Evolutionary conservation across 2,113 vertebrate genomes (phyloP).

Genomic region (Callaeas wilsoni): DNA sequence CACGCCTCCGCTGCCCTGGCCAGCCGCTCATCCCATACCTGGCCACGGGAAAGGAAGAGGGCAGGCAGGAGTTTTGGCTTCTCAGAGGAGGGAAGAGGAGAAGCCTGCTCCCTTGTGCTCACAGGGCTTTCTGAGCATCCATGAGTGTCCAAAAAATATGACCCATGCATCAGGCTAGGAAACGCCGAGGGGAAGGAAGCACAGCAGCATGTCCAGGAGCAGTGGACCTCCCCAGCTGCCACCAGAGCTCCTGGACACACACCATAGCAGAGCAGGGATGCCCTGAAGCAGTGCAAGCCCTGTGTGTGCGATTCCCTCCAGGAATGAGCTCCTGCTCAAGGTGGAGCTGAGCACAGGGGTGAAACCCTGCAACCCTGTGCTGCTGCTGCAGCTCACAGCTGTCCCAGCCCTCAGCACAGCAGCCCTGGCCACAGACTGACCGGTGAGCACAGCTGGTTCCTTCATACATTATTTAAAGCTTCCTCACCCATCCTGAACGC

Average conservation of each 20-base stretch:
- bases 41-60: neutral
- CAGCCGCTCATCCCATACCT: slow-evolving; percentile 86
- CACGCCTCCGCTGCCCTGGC: slow-evolving; percentile 83
- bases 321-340: neutral
- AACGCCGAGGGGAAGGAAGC: neutral
- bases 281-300: neutral
- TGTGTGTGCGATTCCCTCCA: neutral
- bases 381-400: neutral
- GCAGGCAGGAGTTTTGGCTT: neutral
- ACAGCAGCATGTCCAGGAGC: neutral
- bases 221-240: neutral
- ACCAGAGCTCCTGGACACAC: neutral
- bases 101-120: neutral
- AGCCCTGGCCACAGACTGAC: neutral
- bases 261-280: rapidly evolving
- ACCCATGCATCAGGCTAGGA: neutral
- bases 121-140: neutral
- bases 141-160: neutral
- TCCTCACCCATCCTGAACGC: neutral
- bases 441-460: neutral
- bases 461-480: neutral
- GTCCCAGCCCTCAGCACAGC: neutral
- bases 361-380: neutral
- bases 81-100: neutral
- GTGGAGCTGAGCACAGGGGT: neutral